Conservation (phyloP, 2,113 vertebrate genomes). For the Erythrocercus mccallii region DNA sequence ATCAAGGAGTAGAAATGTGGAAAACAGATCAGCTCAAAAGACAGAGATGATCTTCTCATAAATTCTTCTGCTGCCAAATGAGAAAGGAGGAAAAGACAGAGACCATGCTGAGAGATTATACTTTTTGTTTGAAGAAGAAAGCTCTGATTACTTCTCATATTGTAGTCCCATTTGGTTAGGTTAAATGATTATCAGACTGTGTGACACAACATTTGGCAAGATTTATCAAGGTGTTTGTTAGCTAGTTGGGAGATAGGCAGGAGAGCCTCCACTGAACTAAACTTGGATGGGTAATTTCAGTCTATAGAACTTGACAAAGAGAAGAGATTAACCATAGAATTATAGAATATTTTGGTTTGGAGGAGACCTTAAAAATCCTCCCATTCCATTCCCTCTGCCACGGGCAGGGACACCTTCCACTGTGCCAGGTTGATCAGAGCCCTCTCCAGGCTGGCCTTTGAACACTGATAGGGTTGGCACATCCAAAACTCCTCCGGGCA, state of each 20-base stretch:
- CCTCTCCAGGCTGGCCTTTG: neutral
- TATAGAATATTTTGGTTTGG: neutral
- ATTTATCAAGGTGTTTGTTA: neutral
- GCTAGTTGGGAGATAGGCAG: neutral
- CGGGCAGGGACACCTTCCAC: neutral
- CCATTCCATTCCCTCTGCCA: neutral
- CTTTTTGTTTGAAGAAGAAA: neutral
- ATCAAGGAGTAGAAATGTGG: neutral
- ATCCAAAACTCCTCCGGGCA: neutral
- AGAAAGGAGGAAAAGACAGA: neutral
- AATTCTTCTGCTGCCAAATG: neutral
- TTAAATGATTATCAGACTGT: neutral
- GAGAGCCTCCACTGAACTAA: neutral
- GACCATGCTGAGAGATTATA: fast-evolving
- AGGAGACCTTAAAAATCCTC: neutral
- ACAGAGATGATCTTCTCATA: neutral
- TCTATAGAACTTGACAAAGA: neutral
- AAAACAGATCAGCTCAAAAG: neutral
- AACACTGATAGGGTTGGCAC: no score
- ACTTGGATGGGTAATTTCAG: neutral
- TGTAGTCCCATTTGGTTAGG: neutral
- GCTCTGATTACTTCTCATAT: neutral
- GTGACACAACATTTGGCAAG: neutral
- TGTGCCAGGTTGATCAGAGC: neutral
- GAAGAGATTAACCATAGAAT: neutral